Base-by-base conservation (phyloP, 92 coral and sea anemone species). In the Nematostella vectensis region DNA sequence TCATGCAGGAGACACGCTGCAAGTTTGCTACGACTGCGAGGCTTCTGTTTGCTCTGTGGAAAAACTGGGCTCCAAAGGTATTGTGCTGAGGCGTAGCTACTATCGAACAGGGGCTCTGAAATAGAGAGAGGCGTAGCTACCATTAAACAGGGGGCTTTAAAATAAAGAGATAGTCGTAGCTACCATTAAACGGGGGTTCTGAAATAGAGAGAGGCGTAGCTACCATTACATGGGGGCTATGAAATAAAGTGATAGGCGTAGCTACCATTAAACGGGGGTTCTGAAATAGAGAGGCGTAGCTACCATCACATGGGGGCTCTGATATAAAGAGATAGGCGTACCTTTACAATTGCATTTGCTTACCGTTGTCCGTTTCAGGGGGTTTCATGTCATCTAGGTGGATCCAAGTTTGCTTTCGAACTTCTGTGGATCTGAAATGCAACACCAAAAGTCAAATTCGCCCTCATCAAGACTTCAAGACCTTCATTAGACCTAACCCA, bases 1-100 rank as follows among this genome's bases (percentile, higher is more conserved):
- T 85, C 96, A 24, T 73, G 78, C 49, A 80, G 80, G 55, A 87
- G 69, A 75, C 99, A 87, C 2, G 78, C 77, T 16, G 96, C 80
- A 39, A 82, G 91, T 67, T 88, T 88, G 67, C 79, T 74, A 42
- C 99, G 96, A 18, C 85, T 95, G 54, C 82, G 78, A 13, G 99
- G 99, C 74, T 73, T 83, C 47, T 66, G 63, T 11, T 74, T 47
- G 67, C 71, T 68, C 24, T 76, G 54, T 8, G 97, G 83, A 64
- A 89, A 89, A 54, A 85, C 87, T 25, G 97, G 99, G 30, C 96
- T 93, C 99, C 99, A 93, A 16, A 93, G 73, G 54, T 93, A 82
- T 40, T 82, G 76, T 24, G 99, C 93, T 25, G 74, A 54, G 3
- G 76, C 68, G 53, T 78, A 93, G 47, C 81, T 78, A 31, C 79